A percentile compares a stretch with the other conserved stretches of the same genome.
Evolutionary conservation across 2,888 invertebrate genomes (phyloP).

Genomic region (Gisinianus flammeolus): DNA sequence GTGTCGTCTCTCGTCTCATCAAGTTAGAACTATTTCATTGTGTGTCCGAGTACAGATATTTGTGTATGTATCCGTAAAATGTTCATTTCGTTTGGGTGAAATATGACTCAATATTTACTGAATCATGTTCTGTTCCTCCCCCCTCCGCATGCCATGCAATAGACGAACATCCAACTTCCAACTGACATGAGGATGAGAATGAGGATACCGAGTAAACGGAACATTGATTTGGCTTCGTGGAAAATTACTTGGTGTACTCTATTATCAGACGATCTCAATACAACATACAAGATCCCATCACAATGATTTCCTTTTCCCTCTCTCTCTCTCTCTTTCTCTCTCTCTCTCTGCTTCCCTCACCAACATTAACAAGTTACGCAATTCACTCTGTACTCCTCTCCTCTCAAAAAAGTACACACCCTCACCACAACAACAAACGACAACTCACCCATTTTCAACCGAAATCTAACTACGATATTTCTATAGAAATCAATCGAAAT

Average conservation of each 20-base stretch:
- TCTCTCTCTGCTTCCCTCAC: neutral
- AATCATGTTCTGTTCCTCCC: conserved; percentile 23
- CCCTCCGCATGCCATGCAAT: neutral
- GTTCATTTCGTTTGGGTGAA: conserved; percentile 36
- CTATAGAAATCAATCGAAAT: no score
- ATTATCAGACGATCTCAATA: conserved; percentile 34
- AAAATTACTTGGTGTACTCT: conserved; percentile 35
- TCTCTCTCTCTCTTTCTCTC: neutral
- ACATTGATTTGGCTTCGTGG: conserved; percentile 27
- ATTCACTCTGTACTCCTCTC: no score
- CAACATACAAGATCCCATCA: conserved; percentile 28
- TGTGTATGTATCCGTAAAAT: conserved; percentile 33
- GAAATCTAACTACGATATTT: no score
- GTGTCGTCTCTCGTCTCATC: conserved; percentile 1
- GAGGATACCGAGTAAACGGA: neutral
- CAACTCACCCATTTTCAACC: no score
- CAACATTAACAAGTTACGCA: neutral
- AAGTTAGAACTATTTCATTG: conserved; percentile 29
- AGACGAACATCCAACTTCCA: neutral
- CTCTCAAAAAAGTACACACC: no score
- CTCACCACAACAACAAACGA: no score
- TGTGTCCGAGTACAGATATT: neutral
- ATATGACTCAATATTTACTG: conserved; percentile 37
- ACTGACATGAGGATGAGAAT: neutral
- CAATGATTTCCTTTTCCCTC: conserved; percentile 22